Evolutionary conservation across 1,140 invertebrate genomes (phyloP), one percentile per base, ranked within the genome.

Genomic region (Drosophila insularis): DNA sequence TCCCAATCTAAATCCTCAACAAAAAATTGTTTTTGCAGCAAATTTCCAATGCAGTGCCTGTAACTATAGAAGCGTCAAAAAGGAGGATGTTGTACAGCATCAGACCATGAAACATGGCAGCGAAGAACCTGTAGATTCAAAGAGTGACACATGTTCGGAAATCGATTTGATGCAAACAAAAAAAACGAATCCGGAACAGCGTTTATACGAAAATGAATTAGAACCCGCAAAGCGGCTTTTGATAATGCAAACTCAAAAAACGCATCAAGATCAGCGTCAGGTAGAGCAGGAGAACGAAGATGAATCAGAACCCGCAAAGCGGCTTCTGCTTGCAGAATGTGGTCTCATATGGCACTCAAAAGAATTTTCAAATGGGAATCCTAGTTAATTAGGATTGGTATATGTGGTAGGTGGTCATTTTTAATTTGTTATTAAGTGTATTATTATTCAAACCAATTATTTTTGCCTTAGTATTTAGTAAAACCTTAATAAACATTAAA

Each of bases 281-380:
- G n/a, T 46, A 4, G 19, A 50, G n/a, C 8, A 50, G 17, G 6
- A 21, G 17, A 8, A 37, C 8, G 10, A 50, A 5, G 43, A 50
- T 50, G 43, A 50, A 50, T 50, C 43, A 21, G 43, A 50, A 21
- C 43, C 43, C 8, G 43, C 43, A 8, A 50, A 50, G 17, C 8
- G 43, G 8, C 43, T 50, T 4, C 43, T 50, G 10, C 43, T 50
- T 21, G 43, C 43, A 4, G 43, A 50, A 50, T 50, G 43, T 5
- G 43, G 43, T 21, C 43, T 50, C 17, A 50, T 50, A 21, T 50
- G 43, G 43, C 43, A 50, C 43, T 50, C 43, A 10, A n/a, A 50
- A 21, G 17, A 21, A 4, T 21, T 50, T 21, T 3, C 2, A 11
- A 50, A 50, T 21, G 4, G 17, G 2, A 50, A 8, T 10, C 43